Evolutionary conservation across 2,113 vertebrate species (phyloP).

Genomic region (Plecturocebus donacophilus): DNA sequence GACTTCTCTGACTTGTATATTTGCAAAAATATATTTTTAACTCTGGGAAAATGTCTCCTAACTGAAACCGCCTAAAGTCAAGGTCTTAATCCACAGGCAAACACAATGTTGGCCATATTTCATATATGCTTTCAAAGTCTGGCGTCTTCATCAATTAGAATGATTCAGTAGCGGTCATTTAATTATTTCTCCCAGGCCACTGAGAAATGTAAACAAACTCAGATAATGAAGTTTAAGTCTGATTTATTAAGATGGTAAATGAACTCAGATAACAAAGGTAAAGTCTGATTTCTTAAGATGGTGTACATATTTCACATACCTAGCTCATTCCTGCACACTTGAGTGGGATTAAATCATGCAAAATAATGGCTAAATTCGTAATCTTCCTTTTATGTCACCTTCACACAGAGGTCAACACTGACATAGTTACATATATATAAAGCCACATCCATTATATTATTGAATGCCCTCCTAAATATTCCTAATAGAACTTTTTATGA

Average conservation of each 20-base stretch:
- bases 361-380: background rate
- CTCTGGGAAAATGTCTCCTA: background rate
- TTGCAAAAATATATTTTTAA: conserved; percentile 30
- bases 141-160: background rate
- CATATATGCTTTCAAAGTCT: background rate
- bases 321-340: conserved; percentile 26
- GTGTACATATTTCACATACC: conserved; percentile 45
- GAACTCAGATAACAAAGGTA: conserved; percentile 11
- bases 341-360: conserved; percentile 12
- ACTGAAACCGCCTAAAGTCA: background rate
- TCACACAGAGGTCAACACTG: conserved; percentile 33
- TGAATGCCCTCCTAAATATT: background rate
- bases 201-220: conserved; percentile 67
- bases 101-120: background rate
- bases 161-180: background rate
- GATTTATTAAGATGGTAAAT: background rate
- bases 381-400: conserved; percentile 1
- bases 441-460: background rate
- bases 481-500: background rate
- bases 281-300: conserved; percentile 48
- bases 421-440: background rate
- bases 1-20: conserved; percentile 20
- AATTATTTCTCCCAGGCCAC: conserved; percentile 51
- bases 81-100: background rate
- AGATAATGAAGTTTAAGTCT: conserved; percentile 50